Conservation (phyloP, 2,888 invertebrate species). For the Aspidiotus rigidus region DNA sequence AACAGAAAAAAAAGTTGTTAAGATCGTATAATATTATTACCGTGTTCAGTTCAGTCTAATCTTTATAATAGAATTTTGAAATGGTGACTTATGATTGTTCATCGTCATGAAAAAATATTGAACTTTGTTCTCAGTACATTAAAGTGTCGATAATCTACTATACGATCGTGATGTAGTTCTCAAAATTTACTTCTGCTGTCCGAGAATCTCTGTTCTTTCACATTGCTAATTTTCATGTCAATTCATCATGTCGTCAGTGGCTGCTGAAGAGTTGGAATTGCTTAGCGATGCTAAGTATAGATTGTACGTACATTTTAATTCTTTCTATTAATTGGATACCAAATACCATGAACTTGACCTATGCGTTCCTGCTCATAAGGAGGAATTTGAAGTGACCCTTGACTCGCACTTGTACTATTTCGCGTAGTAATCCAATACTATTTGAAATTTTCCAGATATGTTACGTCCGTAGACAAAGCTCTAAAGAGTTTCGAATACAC, state of each 20-base stretch:
- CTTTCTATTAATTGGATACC: constrained; percentile 12
- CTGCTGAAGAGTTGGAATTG: constrained; percentile 67
- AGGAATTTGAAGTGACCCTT: too few relatives aligned
- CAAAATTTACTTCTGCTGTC: not conserved
- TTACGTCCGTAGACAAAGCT: constrained; percentile 74
- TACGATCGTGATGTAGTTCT: too few relatives aligned
- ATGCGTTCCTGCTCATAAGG: not conserved
- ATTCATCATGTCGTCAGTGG: constrained; percentile 44
- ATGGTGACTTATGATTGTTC: too few relatives aligned
- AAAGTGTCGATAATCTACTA: too few relatives aligned
- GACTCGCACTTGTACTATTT: constrained; percentile 7
- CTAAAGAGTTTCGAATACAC: constrained; percentile 84
- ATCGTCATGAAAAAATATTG: too few relatives aligned
- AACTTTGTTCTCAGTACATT: too few relatives aligned
- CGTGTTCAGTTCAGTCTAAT: too few relatives aligned
- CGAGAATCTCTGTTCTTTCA: constrained; percentile 6
- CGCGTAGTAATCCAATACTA: constrained; percentile 20
- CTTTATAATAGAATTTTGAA: too few relatives aligned
- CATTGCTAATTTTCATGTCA: not conserved
- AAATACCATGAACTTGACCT: not conserved
- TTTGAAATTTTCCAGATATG: constrained; percentile 47
- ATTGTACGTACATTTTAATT: constrained; percentile 47
- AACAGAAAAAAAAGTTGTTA: too few relatives aligned
- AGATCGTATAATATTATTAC: too few relatives aligned
- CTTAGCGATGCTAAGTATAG: constrained; percentile 74